Evolutionary conservation across 1,140 invertebrate genomes (phyloP).

Genomic region (Lucilia cuprina): DNA sequence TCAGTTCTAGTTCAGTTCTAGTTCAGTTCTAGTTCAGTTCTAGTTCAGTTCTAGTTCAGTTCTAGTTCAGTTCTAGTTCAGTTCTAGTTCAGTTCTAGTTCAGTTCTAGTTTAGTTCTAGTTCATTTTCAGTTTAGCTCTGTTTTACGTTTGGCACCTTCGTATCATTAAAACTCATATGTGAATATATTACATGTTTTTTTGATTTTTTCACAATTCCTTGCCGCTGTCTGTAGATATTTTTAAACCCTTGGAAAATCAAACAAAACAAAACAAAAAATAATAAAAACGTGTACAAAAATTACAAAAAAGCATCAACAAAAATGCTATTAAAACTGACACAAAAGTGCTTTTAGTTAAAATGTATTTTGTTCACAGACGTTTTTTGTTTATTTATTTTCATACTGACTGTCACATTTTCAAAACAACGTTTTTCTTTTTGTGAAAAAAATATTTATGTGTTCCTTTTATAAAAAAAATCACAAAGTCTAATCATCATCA

Average conservation of each 20-base stretch:
- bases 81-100: too few species aligned
- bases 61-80: too few species aligned
- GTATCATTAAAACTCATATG: too few species aligned
- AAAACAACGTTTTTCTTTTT: background rate
- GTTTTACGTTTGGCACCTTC: too few species aligned
- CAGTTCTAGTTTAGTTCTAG: too few species aligned
- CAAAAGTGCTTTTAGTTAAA: conserved; percentile 10
- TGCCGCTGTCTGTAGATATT: background rate
- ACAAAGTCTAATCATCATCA: background rate
- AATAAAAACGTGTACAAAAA: too few species aligned
- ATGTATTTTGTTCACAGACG: background rate
- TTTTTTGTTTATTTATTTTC: background rate
- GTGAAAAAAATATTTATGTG: background rate
- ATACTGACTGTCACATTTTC: background rate
- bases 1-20: too few species aligned
- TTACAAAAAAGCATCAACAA: too few species aligned
- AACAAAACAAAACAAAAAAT: background rate
- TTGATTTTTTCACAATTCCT: background rate
- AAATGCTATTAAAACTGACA: conserved; percentile 14
- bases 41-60: too few species aligned
- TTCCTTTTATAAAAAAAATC: background rate
- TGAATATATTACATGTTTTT: background rate
- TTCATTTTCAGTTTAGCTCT: too few species aligned
- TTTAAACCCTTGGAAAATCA: background rate
- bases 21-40: too few species aligned